Evolutionary conservation across 2,797 vertebrate species (phyloP).

Genomic region (Adelosebastes latens): DNA sequence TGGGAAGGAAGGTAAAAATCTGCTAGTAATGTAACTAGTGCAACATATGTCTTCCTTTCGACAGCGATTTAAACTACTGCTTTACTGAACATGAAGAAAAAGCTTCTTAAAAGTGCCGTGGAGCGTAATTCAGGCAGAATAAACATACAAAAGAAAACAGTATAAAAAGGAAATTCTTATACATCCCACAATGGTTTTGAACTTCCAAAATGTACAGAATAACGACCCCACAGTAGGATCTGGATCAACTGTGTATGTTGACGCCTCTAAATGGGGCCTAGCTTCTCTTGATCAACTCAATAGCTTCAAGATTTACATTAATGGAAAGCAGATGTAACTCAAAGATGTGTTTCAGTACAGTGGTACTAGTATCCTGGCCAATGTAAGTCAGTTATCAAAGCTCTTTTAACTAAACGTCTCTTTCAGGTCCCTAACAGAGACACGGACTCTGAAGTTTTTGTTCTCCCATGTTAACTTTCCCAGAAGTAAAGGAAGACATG

Average conservation of each 20-base stretch:
- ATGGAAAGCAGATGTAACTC: neutral
- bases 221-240: neutral
- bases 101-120: conserved; percentile 14
- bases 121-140: neutral
- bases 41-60: neutral
- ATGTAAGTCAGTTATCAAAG: neutral
- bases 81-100: neutral
- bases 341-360: neutral
- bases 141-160: neutral
- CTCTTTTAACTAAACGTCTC: neutral
- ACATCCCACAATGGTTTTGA: neutral
- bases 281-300: neutral
- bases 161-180: neutral
- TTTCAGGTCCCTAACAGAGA: neutral
- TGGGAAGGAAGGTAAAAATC: neutral
- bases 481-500: neutral
- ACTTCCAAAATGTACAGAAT: neutral
- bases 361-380: neutral
- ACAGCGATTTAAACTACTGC: neutral
- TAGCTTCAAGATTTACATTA: neutral
- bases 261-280: neutral
- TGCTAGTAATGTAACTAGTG: neutral
- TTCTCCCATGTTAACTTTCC: neutral
- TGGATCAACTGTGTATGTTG: neutral
- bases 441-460: neutral